Evolutionary conservation across 1,140 invertebrate species (phyloP).

Genomic region (Ooceraea biroi): DNA sequence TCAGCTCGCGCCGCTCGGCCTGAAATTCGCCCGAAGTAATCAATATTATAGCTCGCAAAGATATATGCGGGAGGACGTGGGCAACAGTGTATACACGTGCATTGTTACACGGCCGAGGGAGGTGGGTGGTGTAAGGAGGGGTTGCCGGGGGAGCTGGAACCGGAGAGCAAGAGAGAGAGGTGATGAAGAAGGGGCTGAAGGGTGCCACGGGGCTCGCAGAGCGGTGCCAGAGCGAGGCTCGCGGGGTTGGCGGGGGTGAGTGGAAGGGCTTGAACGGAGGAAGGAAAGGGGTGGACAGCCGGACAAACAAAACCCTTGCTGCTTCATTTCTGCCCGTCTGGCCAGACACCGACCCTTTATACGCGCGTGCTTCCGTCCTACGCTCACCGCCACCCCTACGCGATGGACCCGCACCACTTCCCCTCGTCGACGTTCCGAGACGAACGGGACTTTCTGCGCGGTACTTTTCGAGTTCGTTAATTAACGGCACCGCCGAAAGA

Average conservation of each 20-base stretch:
- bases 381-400: conserved; percentile 59
- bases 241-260: conserved; percentile 67
- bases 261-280: conserved; percentile 75
- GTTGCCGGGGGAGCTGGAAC: conserved; percentile 42
- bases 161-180: conserved; percentile 61
- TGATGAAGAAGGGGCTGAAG: conserved; percentile 69
- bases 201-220: conserved; percentile 69
- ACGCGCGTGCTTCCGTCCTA: conserved; percentile 78
- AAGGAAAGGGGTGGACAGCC: conserved; percentile 84
- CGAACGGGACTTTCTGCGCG: conserved; percentile 78
- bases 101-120: conserved; percentile 79
- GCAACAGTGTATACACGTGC: conserved; percentile 80
- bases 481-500: conserved; percentile 77
- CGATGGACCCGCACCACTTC: conserved; percentile 27
- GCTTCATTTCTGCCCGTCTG: conserved; percentile 86
- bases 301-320: conserved; percentile 87
- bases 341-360: conserved; percentile 84
- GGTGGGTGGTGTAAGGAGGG: conserved; percentile 62
- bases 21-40: conserved; percentile 83
- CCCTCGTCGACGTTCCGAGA: conserved; percentile 53
- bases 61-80: conserved; percentile 82
- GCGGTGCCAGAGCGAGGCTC: conserved; percentile 51
- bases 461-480: conserved; percentile 84
- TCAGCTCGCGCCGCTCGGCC: conserved; percentile 58
- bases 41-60: conserved; percentile 82